Base-by-base conservation (phyloP, 53 echinoderm and acorn worm species). In the Crossaster papposus region DNA sequence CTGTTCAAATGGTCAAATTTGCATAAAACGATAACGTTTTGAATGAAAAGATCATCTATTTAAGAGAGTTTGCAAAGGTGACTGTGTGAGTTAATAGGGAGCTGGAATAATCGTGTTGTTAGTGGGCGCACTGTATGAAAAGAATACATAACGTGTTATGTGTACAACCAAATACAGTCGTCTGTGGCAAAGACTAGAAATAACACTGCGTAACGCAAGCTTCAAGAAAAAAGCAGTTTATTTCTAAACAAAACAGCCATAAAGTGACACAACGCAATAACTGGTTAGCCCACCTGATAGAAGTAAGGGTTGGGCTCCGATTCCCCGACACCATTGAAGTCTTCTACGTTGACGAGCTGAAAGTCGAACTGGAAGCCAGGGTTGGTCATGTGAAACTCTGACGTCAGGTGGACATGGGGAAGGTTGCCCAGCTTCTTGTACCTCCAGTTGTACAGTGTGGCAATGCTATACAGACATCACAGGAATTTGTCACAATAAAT, bases 231-330 rank as follows among this genome's bases (percentile, higher is more conserved):
- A 17, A 62, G 62, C 62, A 62, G 12, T 20, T 20, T 18, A 20
- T 3, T 1, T 23, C 62, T 62, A 6, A 20, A 11, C 17, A 17
- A 62, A 62, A 62, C 17, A 15, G 23, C 50, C 52, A 51, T 79
- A 44, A 44, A 44, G 2, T 70, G 37, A 70, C 23, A 29, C 2
- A 64, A 62, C 26, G 1, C 51, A 80, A 30, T 20, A 0, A n/a
- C 0, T 2, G 4, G 1, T 36, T 4, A 33, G 70, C 74, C 50
- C 71, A 97, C 97, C 97, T 97, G 97, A 79, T 94, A 97, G 90
- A 97, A 97, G 87, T 97, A 97, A n/a, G 97, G 95, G 44, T 95
- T 97, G n/a, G 97, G 97, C 68, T 95, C 97, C 14, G 97, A 95
- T 73, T 97, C 97, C 22, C 97, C 97, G 0, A 95, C 92, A 0